Percentiles rank a stretch among this genome's conserved stretches.
Evolutionary conservation across 2,113 vertebrate genomes (phyloP).

Genomic region (Ammodytes marinus): DNA sequence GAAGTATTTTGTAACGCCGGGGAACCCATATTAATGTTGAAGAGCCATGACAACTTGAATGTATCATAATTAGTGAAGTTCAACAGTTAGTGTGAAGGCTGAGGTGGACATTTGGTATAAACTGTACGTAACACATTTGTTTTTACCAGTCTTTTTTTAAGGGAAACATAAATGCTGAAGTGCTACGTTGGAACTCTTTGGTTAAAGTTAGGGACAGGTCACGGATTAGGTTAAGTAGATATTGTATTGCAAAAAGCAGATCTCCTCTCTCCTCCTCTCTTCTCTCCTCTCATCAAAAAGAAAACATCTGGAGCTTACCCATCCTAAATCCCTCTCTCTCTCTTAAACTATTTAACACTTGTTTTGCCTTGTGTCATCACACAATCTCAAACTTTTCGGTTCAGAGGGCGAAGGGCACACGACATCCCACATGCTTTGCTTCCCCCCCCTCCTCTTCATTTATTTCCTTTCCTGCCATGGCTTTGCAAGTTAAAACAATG

Average conservation of each 20-base stretch:
- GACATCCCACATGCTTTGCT: conserved; percentile 36
- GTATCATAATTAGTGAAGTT: neutral
- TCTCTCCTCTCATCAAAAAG: conserved; percentile 21
- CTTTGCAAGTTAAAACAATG: conserved; percentile 35
- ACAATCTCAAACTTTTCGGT: conserved; percentile 36
- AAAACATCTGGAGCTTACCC: conserved; percentile 44
- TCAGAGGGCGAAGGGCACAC: conserved; percentile 45
- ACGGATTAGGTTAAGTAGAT: neutral
- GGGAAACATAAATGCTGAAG: neutral
- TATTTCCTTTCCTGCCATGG: neutral
- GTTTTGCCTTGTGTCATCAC: conserved; percentile 30
- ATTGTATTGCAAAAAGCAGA: neutral
- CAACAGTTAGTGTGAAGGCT: neutral
- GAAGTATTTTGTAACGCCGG: too few relatives aligned
- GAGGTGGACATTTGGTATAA: neutral
- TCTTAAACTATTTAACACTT: conserved; percentile 55
- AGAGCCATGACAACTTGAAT: neutral
- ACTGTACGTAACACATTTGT: neutral
- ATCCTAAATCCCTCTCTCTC: conserved; percentile 32
- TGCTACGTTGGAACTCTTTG: neutral
- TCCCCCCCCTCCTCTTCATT: conserved; percentile 28
- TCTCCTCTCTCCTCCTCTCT: neutral
- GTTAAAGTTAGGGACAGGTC: neutral
- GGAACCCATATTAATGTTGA: too few relatives aligned
- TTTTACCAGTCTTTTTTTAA: neutral